Evolutionary conservation across 2,113 vertebrate genomes (phyloP), one percentile per base, ranked within the genome.

Genomic region (Miniopterus natalensis): DNA sequence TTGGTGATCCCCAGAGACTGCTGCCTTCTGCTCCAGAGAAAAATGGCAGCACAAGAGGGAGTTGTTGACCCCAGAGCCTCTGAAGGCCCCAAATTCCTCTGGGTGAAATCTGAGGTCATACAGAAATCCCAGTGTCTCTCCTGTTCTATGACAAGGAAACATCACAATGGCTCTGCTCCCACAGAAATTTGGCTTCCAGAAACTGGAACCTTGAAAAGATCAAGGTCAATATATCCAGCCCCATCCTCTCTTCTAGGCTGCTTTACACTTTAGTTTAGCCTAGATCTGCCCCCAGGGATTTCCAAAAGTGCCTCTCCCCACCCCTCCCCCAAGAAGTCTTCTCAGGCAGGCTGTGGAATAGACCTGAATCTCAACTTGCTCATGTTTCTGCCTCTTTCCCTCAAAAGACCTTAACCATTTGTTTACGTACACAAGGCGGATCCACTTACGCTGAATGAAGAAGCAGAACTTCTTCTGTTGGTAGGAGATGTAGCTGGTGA

Each of bases 381-480:
- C 45, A 5, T 20, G 7, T 10, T 8, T 21, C 36, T 3, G 42
- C 49, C 40, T 70, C 31, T 15, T 85, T 23, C 63, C 59, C 42
- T n/a, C 2, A 0, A 36, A 36, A 84, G 61, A 6, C 51, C 74
- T 12, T 5, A 61, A 68, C 9, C 18, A 18, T 84, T 55, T 3
- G 23, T 57, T 84, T 40, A 12, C 2, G 1, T n/a, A 31, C 29
- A 68, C 49, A 17, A 42, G 55, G 40, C 5, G 1, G 70, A 42
- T 27, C 25, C 53, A 96, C 98, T 98, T 98, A 99, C 99, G 99
- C 80, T 99, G 99, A 95, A 99, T 99, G 95, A 99, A 98, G 97
- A 99, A 99, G 98, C 99, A 99, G 63, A 99, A 98, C 97, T 99
- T 99, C 99, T 99, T 99, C 98, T 99, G 99, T 98, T 99, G 99